phyloP scores from a whole-genome alignment of 2,888 invertebrate genomes.

The Torymus tubicola region DNA sequence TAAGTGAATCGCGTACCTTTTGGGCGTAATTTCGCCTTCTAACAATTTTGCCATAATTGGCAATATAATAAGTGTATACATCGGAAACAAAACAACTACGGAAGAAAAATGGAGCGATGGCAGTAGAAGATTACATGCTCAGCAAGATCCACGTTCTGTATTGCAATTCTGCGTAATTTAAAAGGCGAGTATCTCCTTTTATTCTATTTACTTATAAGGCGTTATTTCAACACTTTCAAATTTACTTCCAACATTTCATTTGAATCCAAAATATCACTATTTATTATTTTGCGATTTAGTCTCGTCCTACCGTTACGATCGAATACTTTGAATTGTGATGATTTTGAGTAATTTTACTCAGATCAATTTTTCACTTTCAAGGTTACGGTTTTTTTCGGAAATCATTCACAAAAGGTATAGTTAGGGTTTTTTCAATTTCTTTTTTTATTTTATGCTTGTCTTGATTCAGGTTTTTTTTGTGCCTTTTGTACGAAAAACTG shows the following conservation, averaged over 20 bases:
- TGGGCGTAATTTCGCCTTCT: slow-evolving; percentile 46
- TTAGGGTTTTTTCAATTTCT: neutral
- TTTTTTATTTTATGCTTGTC: slow-evolving; percentile 40
- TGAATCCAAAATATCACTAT: neutral
- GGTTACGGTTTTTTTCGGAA: neutral
- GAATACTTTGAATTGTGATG: slow-evolving; percentile 43
- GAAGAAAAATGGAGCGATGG: slow-evolving; percentile 49
- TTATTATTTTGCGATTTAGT: neutral
- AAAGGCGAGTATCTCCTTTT: slow-evolving; percentile 60
- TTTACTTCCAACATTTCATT: slow-evolving; percentile 24
- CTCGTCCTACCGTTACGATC: neutral
- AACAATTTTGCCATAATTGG: slow-evolving; percentile 7
- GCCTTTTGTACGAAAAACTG: slow-evolving; percentile 42
- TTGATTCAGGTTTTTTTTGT: slow-evolving; percentile 32
- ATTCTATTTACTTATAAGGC: slow-evolving; percentile 43
- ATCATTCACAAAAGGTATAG: too few species aligned
- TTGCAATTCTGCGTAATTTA: slow-evolving; percentile 20
- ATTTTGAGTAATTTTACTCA: slow-evolving; percentile 39
- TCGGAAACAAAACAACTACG: slow-evolving; percentile 18
- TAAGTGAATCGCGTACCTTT: slow-evolving; percentile 58
- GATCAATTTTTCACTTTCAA: slow-evolving; percentile 43
- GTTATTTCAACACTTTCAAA: slow-evolving; percentile 29
- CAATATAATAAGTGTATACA: slow-evolving; percentile 43
- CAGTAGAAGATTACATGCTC: slow-evolving; percentile 27
- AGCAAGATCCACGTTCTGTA: neutral